phyloP scores from a whole-genome alignment of 2,113 vertebrate genomes.

The Neofelis nebulosa region DNA sequence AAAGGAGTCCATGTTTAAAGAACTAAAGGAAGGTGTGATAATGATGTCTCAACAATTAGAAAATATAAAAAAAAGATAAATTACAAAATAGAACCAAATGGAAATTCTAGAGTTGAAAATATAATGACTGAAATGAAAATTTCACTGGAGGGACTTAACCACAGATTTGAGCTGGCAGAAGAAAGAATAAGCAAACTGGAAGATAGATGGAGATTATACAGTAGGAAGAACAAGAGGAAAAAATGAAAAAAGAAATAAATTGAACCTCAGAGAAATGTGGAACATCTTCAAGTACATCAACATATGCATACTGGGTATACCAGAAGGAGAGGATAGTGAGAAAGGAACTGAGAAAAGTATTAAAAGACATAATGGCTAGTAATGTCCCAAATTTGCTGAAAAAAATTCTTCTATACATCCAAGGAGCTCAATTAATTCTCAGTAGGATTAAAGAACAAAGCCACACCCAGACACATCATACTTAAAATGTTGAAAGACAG shows the following conservation, averaged over 20 bases:
- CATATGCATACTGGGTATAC: too few relatives aligned
- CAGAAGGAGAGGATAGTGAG: background rate
- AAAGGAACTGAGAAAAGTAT: background rate
- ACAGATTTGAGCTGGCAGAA: background rate
- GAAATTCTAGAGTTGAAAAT: background rate
- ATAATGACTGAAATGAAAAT: background rate
- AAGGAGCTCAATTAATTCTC: background rate
- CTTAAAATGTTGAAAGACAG: background rate
- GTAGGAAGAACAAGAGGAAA: background rate
- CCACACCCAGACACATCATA: background rate
- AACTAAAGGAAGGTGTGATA: background rate
- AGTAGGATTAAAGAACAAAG: background rate
- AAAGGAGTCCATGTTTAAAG: background rate
- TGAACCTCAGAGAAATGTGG: background rate
- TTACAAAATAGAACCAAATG: background rate
- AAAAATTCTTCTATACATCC: background rate
- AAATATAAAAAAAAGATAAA: background rate
- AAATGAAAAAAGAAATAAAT: background rate
- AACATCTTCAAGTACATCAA: background rate
- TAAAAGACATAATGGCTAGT: background rate
- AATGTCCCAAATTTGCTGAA: background rate
- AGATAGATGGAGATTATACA: background rate
- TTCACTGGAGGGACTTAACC: background rate
- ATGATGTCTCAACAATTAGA: background rate
- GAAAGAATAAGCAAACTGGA: background rate